Evolutionary conservation across 1,140 invertebrate genomes (phyloP).

Genomic region (Drosophila melanica): DNA sequence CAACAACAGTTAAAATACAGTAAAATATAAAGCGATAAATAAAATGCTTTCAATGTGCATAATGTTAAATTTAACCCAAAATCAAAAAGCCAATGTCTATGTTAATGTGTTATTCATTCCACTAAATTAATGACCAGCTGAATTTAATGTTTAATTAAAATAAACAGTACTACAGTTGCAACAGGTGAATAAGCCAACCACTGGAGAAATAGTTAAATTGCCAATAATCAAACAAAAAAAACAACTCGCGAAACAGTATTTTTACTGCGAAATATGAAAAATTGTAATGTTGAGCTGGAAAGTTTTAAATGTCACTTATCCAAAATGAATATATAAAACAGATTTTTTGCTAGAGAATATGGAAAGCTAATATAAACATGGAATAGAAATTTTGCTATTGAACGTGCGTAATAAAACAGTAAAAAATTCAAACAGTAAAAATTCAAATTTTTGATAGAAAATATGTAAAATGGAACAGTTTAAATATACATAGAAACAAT

Average conservation of each 20-base stretch:
- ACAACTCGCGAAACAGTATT: not conserved
- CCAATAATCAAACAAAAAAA: not conserved
- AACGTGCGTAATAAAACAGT: not conserved
- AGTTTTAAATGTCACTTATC: too few relatives aligned
- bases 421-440: not conserved
- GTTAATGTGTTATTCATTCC: not conserved
- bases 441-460: not conserved
- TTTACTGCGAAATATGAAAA: not conserved
- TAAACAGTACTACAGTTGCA: not conserved
- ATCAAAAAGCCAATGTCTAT: not conserved
- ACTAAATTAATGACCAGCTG: not conserved
- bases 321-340: too few relatives aligned
- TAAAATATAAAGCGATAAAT: slow-evolving; percentile 2
- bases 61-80: slow-evolving; percentile 21
- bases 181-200: not conserved
- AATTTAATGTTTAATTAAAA: not conserved
- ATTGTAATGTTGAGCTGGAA: too few relatives aligned
- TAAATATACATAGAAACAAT: too few relatives aligned
- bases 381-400: too few relatives aligned
- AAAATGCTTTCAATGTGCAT: slow-evolving; percentile 38
- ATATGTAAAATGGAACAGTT: too few relatives aligned
- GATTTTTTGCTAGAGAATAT: too few relatives aligned
- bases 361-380: too few relatives aligned
- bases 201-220: not conserved
- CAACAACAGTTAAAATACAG: slow-evolving; percentile 12